A percentile compares a stretch with the other conserved stretches of the same genome.
Evolutionary conservation across 64 coral and sea anemone species (phyloP).

Genomic region (Montipora efflorescens): DNA sequence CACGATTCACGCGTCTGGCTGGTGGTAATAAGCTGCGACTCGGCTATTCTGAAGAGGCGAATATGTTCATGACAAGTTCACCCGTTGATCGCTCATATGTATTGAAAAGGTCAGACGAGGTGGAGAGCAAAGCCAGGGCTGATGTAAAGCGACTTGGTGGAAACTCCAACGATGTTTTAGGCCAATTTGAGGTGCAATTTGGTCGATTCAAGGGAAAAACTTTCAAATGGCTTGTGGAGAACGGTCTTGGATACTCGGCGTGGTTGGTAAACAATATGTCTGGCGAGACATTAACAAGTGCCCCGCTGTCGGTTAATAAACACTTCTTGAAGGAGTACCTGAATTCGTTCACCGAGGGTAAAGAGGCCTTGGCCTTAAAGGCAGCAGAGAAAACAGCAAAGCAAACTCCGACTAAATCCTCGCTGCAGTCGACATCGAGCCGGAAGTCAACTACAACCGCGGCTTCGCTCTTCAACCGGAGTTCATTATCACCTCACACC

Average conservation of each 20-base stretch:
- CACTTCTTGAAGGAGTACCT: not conserved
- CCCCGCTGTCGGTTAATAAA: not conserved
- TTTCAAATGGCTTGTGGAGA: conserved; percentile 52
- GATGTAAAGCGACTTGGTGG: not conserved
- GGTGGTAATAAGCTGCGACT: not conserved
- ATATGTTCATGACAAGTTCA: not conserved
- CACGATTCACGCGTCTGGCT: not conserved
- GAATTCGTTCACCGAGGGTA: not conserved
- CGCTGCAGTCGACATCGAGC: not conserved
- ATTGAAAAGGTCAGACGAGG: not conserved
- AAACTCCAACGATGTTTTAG: not conserved
- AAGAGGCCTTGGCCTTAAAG: conserved; percentile 8
- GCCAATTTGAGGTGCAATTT: conserved; percentile 45
- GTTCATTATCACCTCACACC: not conserved
- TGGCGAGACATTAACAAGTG: not conserved
- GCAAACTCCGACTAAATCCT: not conserved
- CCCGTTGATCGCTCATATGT: not conserved
- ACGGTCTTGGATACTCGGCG: conserved; percentile 17
- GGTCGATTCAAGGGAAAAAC: conserved; percentile 3
- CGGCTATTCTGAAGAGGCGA: not conserved
- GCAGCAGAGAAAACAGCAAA: not conserved
- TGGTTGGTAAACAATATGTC: not conserved
- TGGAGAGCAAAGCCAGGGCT: not conserved
- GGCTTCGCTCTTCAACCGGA: not conserved
- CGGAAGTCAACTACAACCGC: not conserved